Percentiles rank a stretch among this genome's conserved stretches.
Evolutionary conservation across 2,113 vertebrate genomes (phyloP).

Genomic region (Calyptommatus sinebrachiatus): DNA sequence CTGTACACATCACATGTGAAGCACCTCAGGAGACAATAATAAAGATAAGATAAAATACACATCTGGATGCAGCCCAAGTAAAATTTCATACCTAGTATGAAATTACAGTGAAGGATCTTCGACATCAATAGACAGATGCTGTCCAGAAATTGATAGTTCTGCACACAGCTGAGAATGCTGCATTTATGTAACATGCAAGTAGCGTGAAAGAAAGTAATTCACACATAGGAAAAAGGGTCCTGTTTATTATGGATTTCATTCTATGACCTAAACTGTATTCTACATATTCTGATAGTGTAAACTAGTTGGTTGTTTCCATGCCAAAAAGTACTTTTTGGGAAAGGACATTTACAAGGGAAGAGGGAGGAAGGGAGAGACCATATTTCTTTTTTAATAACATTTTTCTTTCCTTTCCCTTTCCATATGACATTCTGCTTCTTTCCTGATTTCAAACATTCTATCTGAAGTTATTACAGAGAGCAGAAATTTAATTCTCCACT

Average conservation of each 20-base stretch:
- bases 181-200: too few species aligned
- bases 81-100: neutral
- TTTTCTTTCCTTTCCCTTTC: neutral
- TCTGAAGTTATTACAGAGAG: neutral
- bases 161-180: too few species aligned
- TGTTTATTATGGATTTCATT: neutral
- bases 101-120: neutral
- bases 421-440: neutral
- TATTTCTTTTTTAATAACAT: neutral
- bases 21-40: too few species aligned
- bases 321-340: neutral
- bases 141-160: neutral
- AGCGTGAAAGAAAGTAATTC: too few species aligned
- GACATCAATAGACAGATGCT: neutral
- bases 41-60: too few species aligned
- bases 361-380: too few species aligned
- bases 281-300: neutral
- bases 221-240: neutral
- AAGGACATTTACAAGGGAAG: neutral
- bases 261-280: neutral
- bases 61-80: too few species aligned
- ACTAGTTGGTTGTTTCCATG: neutral
- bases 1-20: too few species aligned
- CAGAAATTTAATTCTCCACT: neutral
- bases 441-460: conserved; percentile 15